Conservation (phyloP, 2,888 invertebrate genomes). For the Sinelater perroti region DNA sequence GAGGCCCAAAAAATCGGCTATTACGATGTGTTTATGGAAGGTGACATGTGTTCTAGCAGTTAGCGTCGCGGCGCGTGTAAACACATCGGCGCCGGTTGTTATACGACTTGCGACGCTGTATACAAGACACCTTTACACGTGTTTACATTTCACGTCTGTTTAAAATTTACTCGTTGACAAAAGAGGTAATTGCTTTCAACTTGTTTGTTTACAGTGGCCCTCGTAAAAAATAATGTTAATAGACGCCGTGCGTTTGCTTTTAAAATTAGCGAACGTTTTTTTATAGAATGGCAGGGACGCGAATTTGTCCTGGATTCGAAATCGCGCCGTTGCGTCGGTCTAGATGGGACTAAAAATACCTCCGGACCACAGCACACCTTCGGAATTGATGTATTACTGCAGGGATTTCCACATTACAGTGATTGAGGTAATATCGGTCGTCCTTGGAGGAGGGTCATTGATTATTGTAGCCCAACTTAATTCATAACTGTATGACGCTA, state of each 20-base stretch:
- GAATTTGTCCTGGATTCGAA: conserved; percentile 14
- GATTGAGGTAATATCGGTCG: conserved; percentile 31
- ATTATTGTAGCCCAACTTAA: conserved; percentile 44
- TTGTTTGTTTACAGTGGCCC: conserved; percentile 43
- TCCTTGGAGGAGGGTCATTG: conserved; percentile 35
- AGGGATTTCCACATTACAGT: conserved; percentile 32
- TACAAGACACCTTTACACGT: conserved; percentile 49
- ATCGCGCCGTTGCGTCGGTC: conserved; percentile 6
- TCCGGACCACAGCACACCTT: background rate
- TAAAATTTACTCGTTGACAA: conserved; percentile 60
- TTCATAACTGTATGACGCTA: conserved; percentile 56
- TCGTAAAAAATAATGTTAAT: conserved; percentile 40
- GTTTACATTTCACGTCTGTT: conserved; percentile 58
- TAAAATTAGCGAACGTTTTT: conserved; percentile 28
- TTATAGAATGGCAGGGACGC: conserved; percentile 6
- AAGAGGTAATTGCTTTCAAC: conserved; percentile 60
- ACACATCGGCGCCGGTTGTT: conserved; percentile 65
- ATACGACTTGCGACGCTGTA: conserved; percentile 59
- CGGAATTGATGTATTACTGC: conserved; percentile 24
- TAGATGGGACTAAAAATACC: background rate
- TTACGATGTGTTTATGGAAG: conserved; percentile 57
- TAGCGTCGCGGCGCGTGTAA: conserved; percentile 56
- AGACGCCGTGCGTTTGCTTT: conserved; percentile 31
- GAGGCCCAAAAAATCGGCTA: conserved; percentile 45
- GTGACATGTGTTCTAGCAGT: conserved; percentile 56